Base-by-base conservation (phyloP, 1,140 invertebrate species). In the Aculops lycopersici region DNA sequence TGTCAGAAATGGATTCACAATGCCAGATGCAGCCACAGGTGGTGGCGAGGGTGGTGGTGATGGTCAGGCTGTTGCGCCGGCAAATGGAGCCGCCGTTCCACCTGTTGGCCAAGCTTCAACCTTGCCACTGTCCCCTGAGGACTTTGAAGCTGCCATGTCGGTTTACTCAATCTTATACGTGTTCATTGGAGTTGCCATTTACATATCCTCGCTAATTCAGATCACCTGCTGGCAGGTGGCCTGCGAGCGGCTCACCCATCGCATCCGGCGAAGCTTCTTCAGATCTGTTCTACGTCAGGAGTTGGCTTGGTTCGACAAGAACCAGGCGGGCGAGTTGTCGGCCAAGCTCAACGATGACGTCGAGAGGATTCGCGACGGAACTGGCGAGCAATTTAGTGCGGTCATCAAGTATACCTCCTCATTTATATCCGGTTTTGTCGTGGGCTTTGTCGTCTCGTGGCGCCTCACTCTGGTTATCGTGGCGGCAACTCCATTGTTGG, bases 281-380 rank as follows among this genome's bases (percentile, higher is more conserved):
- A 41, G 46, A 20, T 39, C 46, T 37, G 56, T 71, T n/a, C 47
- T 70, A 4, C 48, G 64, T 17, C 67, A 71, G 51, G 64, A 83
- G 50, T 74, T 81, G 50, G 62, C 63, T 42, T 83, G 78, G 73
- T 81, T 74, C 55, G 78, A 83, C 55, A 53, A 51, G 3, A 67
- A 76, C 51, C 68, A 76, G 52, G 71, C 69, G 35, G 74, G 74
- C 3, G 74, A 79, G 51, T 66, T 83, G 18, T 72, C 74, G 17
- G 70, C 68, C 16, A 69, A 74, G 55, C 64, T 84, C 51, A 68
- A 74, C 40, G 73, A 77, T 50, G 64, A 66, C 47, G 50, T 67
- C 17, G 53, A 59, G 20, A 53, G 60, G 40, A 59, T 67, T 17
- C 55, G 61, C 38, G 58, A 61, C 42, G 64, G 64, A 8, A 56